Evolutionary conservation across 2,113 vertebrate species (phyloP), one percentile per base, ranked within the genome.

Genomic region (Pterocles burchelli): DNA sequence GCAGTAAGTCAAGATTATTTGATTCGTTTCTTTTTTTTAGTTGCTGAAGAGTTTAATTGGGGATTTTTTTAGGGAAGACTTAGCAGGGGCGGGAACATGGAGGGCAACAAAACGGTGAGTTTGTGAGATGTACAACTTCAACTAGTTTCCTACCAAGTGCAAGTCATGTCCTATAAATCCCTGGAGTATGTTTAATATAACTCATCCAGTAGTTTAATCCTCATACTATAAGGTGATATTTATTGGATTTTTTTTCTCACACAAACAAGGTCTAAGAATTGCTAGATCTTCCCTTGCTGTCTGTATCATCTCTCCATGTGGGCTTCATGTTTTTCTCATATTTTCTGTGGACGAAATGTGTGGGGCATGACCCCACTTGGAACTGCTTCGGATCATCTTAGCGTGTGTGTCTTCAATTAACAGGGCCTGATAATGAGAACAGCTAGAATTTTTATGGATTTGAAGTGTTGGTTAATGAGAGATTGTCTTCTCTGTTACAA

Each of bases 1-100:
- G 99, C 99, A 94, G 99, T 99, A 98, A 99, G 99, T 99, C 26
- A 10, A 70, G 29, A 46, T 86, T 80, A 16, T 67, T 81, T 54
- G 26, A 2, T 57, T 83, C 80, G 0, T 62, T 93, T 82, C 16
- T 57, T 55, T 63, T 72, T 70, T 33, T 17, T 29, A 55, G 70
- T 13, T 41, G 29, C 2, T 65, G n/a, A 67, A 49, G 52, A 29
- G 25, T 45, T 67, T 84, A 21, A 11, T 41, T 78, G 82, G 18
- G 29, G 8, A 26, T 9, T 36, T 58, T 66, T 81, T 62, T 41
- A 57, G 49, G 36, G 26, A 76, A 49, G 67, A 18, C 31, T 31
- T 61, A 26, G 7, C 4, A 8, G 3, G 24, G 5, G 17, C 6
- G 14, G 25, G 28, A 17, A n/a, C 5, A 5, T n/a, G 17, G 26